A percentile compares a stretch with the other conserved stretches of the same genome.
Evolutionary conservation across 2,888 invertebrate genomes (phyloP).

Genomic region (Ophion ventricosus): DNA sequence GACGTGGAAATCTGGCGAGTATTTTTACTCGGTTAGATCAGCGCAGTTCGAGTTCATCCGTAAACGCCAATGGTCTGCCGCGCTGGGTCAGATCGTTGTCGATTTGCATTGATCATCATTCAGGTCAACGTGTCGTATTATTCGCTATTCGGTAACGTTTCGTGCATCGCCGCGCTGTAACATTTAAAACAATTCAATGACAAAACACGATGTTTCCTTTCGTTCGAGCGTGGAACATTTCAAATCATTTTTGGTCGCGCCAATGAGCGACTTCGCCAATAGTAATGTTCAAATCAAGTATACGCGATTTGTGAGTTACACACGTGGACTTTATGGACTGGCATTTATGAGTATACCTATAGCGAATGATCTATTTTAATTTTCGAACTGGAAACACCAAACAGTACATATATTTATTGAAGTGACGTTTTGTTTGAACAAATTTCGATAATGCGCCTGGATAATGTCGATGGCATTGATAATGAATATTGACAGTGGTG

Average conservation of each 20-base stretch:
- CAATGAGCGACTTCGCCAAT: not conserved
- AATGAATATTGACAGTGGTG: not conserved
- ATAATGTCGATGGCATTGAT: not conserved
- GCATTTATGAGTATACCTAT: not conserved
- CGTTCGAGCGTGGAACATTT: not conserved
- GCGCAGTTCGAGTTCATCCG: not conserved
- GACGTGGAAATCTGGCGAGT: not conserved
- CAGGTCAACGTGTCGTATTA: not conserved
- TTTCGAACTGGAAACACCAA: not conserved
- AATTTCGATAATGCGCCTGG: not conserved
- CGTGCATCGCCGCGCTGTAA: not conserved
- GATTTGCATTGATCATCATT: slow-evolving; percentile 1
- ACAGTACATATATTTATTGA: not conserved
- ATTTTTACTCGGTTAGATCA: not conserved
- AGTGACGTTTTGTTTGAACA: not conserved
- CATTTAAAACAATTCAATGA: not conserved
- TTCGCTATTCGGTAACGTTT: not conserved
- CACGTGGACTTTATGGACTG: not conserved
- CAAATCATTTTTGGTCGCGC: not conserved
- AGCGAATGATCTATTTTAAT: not conserved
- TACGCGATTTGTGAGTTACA: not conserved
- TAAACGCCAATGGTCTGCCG: not conserved
- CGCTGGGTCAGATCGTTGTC: not conserved
- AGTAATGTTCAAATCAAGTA: not conserved
- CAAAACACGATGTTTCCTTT: not conserved